phyloP scores from a whole-genome alignment of 2,888 invertebrate species.

The Oxycera nigricornis region DNA sequence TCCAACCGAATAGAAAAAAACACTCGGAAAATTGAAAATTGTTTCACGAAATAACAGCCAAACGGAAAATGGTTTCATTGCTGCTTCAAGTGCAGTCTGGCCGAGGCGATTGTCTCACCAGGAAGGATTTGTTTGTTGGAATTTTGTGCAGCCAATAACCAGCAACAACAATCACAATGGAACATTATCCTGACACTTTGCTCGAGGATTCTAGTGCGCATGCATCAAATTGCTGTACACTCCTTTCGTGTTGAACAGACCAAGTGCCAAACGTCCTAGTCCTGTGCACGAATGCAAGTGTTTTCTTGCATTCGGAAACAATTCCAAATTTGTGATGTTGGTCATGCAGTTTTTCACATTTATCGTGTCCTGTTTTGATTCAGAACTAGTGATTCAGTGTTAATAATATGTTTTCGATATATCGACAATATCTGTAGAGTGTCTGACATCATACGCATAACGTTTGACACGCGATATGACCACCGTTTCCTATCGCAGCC shows the following conservation, averaged over 20 bases:
- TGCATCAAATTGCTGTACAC: neutral
- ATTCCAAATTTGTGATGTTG: neutral
- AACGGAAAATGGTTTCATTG: neutral
- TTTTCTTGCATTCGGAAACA: neutral
- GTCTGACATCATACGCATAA: neutral
- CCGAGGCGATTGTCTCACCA: neutral
- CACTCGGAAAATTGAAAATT: neutral
- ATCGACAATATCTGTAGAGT: neutral
- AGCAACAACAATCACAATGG: neutral
- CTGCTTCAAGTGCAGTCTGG: neutral
- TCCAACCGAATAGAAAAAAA: too few species aligned
- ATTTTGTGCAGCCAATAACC: neutral
- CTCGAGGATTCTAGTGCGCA: neutral
- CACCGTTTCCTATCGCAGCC: too few species aligned
- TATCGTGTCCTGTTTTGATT: neutral
- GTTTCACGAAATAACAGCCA: neutral
- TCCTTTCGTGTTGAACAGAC: neutral
- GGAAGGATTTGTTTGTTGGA: neutral
- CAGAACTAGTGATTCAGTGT: neutral
- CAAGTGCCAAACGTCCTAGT: neutral
- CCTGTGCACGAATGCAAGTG: neutral
- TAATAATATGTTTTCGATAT: neutral
- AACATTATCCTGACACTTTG: neutral
- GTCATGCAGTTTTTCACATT: neutral
- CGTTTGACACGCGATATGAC: neutral